Conservation (phyloP, 2,888 invertebrate species). For the Cantharis flavilabris region DNA sequence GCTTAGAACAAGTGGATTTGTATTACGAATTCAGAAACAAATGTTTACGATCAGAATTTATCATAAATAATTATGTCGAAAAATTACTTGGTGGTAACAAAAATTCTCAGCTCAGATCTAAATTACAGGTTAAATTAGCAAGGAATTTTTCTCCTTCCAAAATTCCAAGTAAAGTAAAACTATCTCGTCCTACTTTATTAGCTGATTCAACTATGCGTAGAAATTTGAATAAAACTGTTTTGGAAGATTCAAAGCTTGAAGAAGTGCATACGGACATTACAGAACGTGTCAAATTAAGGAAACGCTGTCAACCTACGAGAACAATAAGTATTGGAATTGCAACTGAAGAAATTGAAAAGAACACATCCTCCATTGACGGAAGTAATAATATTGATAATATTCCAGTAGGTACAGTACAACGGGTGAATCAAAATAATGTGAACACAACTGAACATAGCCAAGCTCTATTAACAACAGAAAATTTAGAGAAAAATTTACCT, state of each 20-base stretch:
- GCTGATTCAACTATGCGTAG: not conserved
- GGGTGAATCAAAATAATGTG: not conserved
- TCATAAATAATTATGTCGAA: slow-evolving; percentile 4
- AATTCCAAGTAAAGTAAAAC: not conserved
- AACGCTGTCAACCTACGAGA: not conserved
- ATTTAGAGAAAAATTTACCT: not conserved
- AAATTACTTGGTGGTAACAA: not conserved
- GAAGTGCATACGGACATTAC: not conserved
- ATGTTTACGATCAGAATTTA: slow-evolving; percentile 20
- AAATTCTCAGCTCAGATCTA: not conserved
- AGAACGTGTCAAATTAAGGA: slow-evolving; percentile 9
- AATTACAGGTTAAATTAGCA: slow-evolving; percentile 1
- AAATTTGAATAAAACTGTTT: not conserved
- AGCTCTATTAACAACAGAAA: not conserved
- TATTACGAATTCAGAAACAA: slow-evolving; percentile 17
- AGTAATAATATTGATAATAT: not conserved
- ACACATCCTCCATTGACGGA: not conserved
- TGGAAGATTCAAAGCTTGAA: not conserved
- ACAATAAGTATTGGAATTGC: not conserved
- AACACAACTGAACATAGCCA: not conserved
- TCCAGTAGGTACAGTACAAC: not conserved
- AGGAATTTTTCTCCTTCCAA: not conserved
- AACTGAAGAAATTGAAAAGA: not conserved
- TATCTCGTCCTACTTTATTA: not conserved
- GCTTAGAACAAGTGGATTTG: slow-evolving; percentile 12